A percentile compares a stretch with the other conserved stretches of the same genome.
Conservation (phyloP, 2,797 vertebrate genomes). For the Fistularia tabacaria region DNA sequence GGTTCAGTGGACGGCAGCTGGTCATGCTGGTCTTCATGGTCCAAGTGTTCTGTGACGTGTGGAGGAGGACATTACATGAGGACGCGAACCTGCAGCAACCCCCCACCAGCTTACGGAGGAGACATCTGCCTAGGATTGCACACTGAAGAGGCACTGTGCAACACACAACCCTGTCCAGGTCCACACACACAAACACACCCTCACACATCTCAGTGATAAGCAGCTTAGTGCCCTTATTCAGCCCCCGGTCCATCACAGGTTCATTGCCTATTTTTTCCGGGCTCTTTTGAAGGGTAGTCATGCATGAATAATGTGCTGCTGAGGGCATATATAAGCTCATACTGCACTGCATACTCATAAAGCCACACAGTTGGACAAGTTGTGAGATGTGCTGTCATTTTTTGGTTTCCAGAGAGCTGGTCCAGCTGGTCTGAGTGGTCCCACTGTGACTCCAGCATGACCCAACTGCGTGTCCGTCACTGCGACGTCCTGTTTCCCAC, state of each 20-base stretch:
- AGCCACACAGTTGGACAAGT: conserved; percentile 1
- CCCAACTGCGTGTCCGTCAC: conserved; percentile 83
- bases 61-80: conserved; percentile 96
- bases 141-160: conserved; percentile 94
- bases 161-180: conserved; percentile 92
- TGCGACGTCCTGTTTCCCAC: conserved; percentile 88
- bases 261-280: conserved; percentile 38
- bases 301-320: conserved; percentile 42
- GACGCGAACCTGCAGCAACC: conserved; percentile 91
- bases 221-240: conserved; percentile 14
- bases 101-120: conserved; percentile 88
- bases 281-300: conserved; percentile 18
- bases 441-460: conserved; percentile 78
- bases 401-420: conserved; percentile 85
- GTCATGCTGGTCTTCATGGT: conserved; percentile 98
- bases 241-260: conserved; percentile 35
- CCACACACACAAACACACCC: conserved; percentile 36
- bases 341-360: no score
- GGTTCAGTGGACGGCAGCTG: conserved; percentile 90
- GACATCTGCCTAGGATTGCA: conserved; percentile 97
- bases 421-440: conserved; percentile 94
- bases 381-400: conserved; percentile 37
- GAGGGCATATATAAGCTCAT: conserved; percentile 13
- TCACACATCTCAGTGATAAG: conserved; percentile 27
- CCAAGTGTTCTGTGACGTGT: conserved; percentile 94